Percentiles rank a stretch among this genome's conserved stretches.
Evolutionary conservation across 2,888 invertebrate species (phyloP).

Genomic region (Ornithoptera alexandrae): DNA sequence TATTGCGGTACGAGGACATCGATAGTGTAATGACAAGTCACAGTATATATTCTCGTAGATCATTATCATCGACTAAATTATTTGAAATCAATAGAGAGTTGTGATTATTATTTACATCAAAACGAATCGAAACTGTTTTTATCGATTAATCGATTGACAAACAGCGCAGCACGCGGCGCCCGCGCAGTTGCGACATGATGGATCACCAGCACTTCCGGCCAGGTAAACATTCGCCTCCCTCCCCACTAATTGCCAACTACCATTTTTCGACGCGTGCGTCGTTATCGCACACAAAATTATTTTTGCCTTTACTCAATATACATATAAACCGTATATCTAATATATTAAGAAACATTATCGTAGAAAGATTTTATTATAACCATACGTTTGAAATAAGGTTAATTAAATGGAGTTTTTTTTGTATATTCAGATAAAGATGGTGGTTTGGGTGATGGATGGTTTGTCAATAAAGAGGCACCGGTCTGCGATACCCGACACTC

Average conservation of each 20-base stretch:
- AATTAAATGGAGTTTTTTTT: conserved; percentile 17
- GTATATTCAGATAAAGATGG: conserved; percentile 36
- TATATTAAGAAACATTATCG: conserved; percentile 6
- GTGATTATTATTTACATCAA: too few species aligned
- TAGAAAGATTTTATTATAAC: neutral
- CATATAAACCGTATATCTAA: conserved; percentile 40
- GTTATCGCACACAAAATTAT: conserved; percentile 18
- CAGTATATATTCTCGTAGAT: too few species aligned
- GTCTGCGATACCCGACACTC: conserved; percentile 36
- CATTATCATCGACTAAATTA: too few species aligned
- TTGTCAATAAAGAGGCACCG: conserved; percentile 53
- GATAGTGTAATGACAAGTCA: too few species aligned
- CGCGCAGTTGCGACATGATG: conserved; percentile 48
- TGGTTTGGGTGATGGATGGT: conserved; percentile 58
- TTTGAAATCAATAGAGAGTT: too few species aligned
- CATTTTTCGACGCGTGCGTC: conserved; percentile 39
- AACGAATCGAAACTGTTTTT: neutral
- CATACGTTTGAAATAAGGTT: conserved; percentile 8
- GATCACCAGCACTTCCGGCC: conserved; percentile 38
- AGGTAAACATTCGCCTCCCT: conserved; percentile 38
- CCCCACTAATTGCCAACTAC: conserved; percentile 46
- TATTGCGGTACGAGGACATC: too few species aligned
- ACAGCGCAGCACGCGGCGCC: conserved; percentile 39
- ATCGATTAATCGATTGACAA: conserved; percentile 18
- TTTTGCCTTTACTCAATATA: conserved; percentile 60